Evolutionary conservation across 2,888 invertebrate species (phyloP).

Genomic region (Pinctada fucata): DNA sequence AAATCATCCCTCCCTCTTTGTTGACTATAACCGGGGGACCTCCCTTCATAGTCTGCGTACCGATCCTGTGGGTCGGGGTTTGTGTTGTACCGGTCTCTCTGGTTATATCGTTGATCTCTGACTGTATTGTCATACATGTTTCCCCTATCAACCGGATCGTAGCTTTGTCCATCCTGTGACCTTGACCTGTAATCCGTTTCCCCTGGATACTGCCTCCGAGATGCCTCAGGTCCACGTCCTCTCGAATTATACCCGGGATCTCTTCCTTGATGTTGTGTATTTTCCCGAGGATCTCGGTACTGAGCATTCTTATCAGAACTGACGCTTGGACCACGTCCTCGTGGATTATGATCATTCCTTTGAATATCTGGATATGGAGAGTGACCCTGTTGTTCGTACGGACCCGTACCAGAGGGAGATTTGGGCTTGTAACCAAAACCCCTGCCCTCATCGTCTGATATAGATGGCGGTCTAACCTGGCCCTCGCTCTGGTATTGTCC

Average conservation of each 20-base stretch:
- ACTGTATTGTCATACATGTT: background rate
- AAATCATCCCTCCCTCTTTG: background rate
- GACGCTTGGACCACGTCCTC: background rate
- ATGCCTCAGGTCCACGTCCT: background rate
- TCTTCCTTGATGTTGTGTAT: background rate
- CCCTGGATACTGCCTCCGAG: background rate
- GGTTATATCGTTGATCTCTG: background rate
- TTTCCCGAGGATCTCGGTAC: background rate
- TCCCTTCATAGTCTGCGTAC: background rate
- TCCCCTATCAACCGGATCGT: background rate
- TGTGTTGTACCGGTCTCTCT: background rate
- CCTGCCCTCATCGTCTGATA: background rate
- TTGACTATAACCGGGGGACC: background rate
- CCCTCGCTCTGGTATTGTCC: background rate
- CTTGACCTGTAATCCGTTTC: background rate
- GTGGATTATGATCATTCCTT: too few relatives aligned
- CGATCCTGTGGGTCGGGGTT: background rate
- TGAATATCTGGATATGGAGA: too few relatives aligned
- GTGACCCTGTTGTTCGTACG: background rate
- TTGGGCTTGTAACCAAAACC: background rate
- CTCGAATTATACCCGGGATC: background rate
- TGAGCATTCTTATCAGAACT: background rate
- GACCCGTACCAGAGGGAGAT: background rate
- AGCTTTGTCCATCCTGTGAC: background rate
- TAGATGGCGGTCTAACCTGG: background rate